Percentiles rank a stretch among this genome's conserved stretches.
Conservation (phyloP, 2,113 vertebrate genomes). For the Ibidorhyncha struthersii region DNA sequence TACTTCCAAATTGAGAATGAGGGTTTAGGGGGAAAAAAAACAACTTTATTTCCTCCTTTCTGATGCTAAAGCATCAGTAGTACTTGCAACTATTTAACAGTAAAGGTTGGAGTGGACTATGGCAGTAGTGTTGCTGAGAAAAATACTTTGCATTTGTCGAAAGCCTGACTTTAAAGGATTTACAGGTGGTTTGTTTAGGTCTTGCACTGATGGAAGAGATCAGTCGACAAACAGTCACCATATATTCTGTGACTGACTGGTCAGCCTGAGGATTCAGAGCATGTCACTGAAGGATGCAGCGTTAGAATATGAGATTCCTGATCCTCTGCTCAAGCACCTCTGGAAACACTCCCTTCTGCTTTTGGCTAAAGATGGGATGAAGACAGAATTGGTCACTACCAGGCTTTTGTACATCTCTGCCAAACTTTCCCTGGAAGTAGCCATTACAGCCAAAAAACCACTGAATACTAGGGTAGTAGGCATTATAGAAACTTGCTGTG, state of each 20-base stretch:
- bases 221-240: fast-evolving
- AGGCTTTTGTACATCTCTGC: background rate
- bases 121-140: background rate
- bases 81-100: background rate
- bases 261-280: background rate
- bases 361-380: background rate
- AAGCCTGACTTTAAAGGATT: background rate
- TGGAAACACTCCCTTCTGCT: background rate
- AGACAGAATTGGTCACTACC: background rate
- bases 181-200: background rate
- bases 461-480: background rate
- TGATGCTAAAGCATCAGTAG: background rate
- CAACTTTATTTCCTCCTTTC: background rate
- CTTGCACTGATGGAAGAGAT: background rate
- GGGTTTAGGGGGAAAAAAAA: background rate
- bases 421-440: background rate
- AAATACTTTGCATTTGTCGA: background rate
- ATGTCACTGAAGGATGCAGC: background rate
- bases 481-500: background rate
- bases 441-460: background rate
- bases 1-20: background rate
- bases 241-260: background rate
- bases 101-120: background rate
- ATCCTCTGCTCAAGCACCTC: background rate
- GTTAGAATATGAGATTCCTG: background rate